A percentile compares a stretch with the other conserved stretches of the same genome.
phyloP scores from a whole-genome alignment of 1,140 invertebrate genomes.

The Atta texana region DNA sequence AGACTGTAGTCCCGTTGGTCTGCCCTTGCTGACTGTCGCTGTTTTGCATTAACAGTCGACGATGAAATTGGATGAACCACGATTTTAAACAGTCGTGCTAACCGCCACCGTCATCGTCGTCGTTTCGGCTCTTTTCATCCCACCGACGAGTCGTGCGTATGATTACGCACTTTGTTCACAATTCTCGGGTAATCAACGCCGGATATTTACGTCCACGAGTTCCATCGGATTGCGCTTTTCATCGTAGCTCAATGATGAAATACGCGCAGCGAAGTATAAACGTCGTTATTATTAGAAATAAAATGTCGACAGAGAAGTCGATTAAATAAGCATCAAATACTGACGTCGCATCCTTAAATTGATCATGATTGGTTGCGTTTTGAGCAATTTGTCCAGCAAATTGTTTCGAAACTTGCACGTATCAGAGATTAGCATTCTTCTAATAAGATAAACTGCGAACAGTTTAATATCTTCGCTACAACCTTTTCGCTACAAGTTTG shows the following conservation, averaged over 20 bases:
- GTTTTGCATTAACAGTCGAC: conserved; percentile 59
- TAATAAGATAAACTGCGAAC: neutral
- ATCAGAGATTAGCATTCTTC: neutral
- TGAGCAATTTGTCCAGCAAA: neutral
- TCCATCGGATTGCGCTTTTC: conserved; percentile 4
- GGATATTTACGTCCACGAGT: conserved; percentile 30
- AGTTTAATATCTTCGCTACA: conserved; percentile 9
- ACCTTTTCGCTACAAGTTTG: neutral
- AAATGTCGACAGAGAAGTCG: neutral
- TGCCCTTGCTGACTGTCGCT: conserved; percentile 29
- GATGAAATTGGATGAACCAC: conserved; percentile 69
- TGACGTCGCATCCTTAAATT: neutral
- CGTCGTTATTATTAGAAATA: neutral
- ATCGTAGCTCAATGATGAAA: conserved; percentile 5
- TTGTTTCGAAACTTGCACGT: neutral
- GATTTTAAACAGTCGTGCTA: conserved; percentile 59
- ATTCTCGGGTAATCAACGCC: conserved; percentile 43
- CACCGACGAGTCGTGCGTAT: conserved; percentile 36
- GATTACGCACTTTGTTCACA: conserved; percentile 49
- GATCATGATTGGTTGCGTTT: neutral
- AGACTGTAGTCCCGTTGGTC: neutral
- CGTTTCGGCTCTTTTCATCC: conserved; percentile 43
- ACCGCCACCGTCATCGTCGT: neutral
- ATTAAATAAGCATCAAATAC: neutral
- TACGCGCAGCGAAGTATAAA: neutral